These are phyloP conservation scores for Thripadectes ignobilis DNA, from an alignment of 2,797 vertebrate genomes.

Conservation along the genomic window DNA sequence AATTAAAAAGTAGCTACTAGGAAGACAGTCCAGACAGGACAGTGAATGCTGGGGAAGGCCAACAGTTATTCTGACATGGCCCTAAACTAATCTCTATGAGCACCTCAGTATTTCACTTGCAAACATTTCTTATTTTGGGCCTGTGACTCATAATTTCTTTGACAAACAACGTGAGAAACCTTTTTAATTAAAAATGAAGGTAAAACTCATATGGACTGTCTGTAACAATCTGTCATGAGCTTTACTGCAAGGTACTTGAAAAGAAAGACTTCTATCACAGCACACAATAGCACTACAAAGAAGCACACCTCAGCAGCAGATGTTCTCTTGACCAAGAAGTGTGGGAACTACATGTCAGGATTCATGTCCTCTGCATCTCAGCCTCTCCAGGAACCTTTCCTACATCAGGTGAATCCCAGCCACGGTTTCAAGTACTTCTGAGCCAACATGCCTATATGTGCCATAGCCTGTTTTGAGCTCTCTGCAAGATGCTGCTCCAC, in stretches of 20 bases:
- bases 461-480: not conserved
- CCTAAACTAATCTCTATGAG: not conserved
- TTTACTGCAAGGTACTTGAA: not conserved
- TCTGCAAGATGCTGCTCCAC: constrained; percentile 32
- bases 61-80: not conserved
- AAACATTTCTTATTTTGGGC: not conserved
- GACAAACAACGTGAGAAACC: not conserved
- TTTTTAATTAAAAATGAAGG: not conserved
- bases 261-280: not conserved
- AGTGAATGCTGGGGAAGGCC: not conserved
- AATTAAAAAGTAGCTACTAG: not conserved
- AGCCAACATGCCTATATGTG: not conserved
- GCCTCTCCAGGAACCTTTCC: not conserved
- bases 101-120: not conserved
- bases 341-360: not conserved
- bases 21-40: not conserved
- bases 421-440: not conserved
- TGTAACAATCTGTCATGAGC: not conserved
- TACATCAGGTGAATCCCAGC: not conserved
- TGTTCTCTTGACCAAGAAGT: not conserved
- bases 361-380: not conserved
- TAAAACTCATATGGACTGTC: not conserved
- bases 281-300: not conserved
- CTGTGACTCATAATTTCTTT: not conserved
- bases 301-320: not conserved